Percentiles rank a stretch among this genome's conserved stretches.
Conservation (phyloP, 1,140 invertebrate genomes). For the Paraescarpia echinospica region DNA sequence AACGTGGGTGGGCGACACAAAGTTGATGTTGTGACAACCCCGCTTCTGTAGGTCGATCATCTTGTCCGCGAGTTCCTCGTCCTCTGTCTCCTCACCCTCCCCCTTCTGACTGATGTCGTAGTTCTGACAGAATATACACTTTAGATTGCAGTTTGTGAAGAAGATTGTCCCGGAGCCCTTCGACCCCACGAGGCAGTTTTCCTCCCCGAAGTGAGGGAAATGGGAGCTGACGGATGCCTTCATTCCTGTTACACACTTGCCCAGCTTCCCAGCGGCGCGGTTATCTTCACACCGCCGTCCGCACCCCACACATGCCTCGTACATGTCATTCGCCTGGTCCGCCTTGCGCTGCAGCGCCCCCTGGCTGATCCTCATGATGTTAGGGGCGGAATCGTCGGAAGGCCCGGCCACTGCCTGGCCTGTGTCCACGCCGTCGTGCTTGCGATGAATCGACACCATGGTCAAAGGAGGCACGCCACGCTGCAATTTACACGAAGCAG, state of each 20-base stretch:
- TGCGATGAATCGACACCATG: neutral
- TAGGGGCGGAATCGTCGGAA: neutral
- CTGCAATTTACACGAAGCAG: neutral
- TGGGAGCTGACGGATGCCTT: slow-evolving; percentile 9
- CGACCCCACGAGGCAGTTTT: slow-evolving; percentile 11
- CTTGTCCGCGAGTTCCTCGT: slow-evolving; percentile 6
- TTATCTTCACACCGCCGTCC: slow-evolving; percentile 17
- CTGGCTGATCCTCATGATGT: slow-evolving; percentile 9
- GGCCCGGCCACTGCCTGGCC: neutral
- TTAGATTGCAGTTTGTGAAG: slow-evolving; percentile 24
- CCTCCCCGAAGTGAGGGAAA: slow-evolving; percentile 21
- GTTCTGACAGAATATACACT: slow-evolving; percentile 20
- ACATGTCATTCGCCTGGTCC: slow-evolving; percentile 12
- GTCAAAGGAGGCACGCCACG: neutral
- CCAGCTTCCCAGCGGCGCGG: slow-evolving; percentile 12
- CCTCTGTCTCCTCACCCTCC: neutral
- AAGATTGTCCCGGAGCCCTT: slow-evolving; percentile 22
- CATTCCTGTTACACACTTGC: slow-evolving; percentile 16
- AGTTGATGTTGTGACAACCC: slow-evolving; percentile 23
- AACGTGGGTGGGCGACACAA: slow-evolving; percentile 21
- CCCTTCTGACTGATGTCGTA: slow-evolving; percentile 19
- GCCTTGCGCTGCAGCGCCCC: slow-evolving; percentile 9
- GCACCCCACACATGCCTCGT: slow-evolving; percentile 19
- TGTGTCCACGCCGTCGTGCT: neutral
- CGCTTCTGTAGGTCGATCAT: slow-evolving; percentile 17